Evolutionary conservation across 2,113 vertebrate species (phyloP).

Genomic region (Lipophrys pholis): DNA sequence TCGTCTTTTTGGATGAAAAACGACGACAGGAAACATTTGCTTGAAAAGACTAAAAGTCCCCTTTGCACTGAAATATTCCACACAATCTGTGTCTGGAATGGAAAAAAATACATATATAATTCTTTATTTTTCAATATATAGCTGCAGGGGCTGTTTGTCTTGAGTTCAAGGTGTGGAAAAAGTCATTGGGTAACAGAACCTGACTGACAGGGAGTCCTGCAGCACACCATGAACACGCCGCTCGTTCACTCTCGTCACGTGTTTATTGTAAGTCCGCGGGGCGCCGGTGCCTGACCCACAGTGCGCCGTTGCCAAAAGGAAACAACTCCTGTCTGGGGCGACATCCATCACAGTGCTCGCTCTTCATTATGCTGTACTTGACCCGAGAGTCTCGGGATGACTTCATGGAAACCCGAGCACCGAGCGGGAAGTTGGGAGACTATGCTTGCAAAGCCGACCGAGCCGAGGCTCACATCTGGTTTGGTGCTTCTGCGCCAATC

Average conservation of each 20-base stretch:
- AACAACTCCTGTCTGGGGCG: background rate
- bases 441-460: background rate
- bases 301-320: conserved; percentile 39
- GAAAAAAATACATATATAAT: too few species aligned
- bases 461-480: background rate
- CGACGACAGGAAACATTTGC: too few species aligned
- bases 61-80: too few species aligned
- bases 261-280: conserved; percentile 41
- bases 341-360: conserved; percentile 11
- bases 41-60: too few species aligned
- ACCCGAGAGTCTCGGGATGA: conserved; percentile 31
- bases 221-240: conserved; percentile 4
- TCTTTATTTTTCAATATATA: conserved; percentile 16
- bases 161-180: conserved; percentile 1
- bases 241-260: conserved; percentile 36
- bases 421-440: conserved; percentile 3
- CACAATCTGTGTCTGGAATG: too few species aligned
- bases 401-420: conserved; percentile 38
- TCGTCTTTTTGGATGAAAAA: too few species aligned
- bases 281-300: conserved; percentile 35
- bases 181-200: conserved; percentile 31
- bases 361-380: conserved; percentile 1
- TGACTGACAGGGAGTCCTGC: conserved; percentile 38
- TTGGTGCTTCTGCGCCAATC: too few species aligned
- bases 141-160: conserved; percentile 35